Percentiles rank a stretch among this genome's conserved stretches.
Evolutionary conservation across 2,113 vertebrate genomes (phyloP).

Genomic region (Dromaius novaehollandiae): DNA sequence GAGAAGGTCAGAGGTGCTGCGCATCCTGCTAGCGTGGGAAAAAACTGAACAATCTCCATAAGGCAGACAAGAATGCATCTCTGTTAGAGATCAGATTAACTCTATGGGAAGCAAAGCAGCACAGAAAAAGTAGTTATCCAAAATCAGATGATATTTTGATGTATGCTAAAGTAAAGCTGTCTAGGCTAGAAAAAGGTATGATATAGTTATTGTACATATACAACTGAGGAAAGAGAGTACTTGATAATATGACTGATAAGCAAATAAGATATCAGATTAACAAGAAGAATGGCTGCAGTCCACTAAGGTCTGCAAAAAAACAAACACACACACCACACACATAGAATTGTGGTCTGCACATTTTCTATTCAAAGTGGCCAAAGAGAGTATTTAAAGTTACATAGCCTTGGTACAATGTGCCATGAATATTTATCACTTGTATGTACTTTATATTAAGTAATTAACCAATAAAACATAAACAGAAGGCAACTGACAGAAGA

Average conservation of each 20-base stretch:
- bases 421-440: background rate
- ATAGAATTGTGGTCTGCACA: no score
- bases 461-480: background rate
- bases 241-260: background rate
- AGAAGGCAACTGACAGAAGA: background rate
- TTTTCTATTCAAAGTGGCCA: background rate
- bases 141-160: background rate
- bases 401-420: accelerated
- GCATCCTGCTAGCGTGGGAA: accelerated
- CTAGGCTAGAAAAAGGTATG: background rate
- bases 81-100: background rate
- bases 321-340: no score
- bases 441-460: background rate
- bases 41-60: accelerated
- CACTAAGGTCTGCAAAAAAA: background rate
- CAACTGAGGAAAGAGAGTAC: background rate
- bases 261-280: background rate
- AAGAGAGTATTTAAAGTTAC: background rate
- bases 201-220: background rate
- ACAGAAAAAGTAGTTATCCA: background rate
- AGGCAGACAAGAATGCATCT: accelerated
- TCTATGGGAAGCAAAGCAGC: background rate
- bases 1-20: background rate
- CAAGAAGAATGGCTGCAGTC: background rate
- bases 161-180: background rate